Evolutionary conservation across 2,797 vertebrate species (phyloP).

Genomic region (Falco biarmicus): DNA sequence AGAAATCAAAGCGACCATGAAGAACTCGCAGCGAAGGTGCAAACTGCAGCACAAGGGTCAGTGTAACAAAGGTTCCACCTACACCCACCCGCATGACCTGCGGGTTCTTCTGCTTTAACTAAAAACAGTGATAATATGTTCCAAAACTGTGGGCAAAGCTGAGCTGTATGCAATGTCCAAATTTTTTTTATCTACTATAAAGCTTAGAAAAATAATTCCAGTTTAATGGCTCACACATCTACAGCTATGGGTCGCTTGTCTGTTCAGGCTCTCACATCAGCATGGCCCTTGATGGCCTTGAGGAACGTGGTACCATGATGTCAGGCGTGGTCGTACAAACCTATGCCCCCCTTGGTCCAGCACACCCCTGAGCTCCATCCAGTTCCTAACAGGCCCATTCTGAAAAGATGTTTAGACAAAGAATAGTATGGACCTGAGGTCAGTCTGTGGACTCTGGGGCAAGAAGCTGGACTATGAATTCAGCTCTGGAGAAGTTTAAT

Average conservation of each 20-base stretch:
- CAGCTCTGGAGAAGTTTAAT: neutral
- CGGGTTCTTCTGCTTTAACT: neutral
- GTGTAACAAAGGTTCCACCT: neutral
- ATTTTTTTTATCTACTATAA: neutral
- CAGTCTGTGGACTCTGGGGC: neutral
- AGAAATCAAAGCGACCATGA: neutral
- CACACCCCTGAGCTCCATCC: neutral
- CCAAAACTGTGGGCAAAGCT: neutral
- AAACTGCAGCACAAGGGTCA: neutral
- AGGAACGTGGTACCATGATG: fast-evolving
- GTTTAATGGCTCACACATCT: neutral
- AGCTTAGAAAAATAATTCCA: neutral
- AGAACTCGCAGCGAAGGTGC: neutral
- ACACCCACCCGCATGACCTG: fast-evolving
- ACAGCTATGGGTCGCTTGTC: neutral
- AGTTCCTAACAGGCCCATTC: neutral
- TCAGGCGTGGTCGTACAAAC: neutral
- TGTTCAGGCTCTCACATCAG: neutral
- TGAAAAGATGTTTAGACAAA: neutral
- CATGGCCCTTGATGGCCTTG: neutral
- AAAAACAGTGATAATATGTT: neutral
- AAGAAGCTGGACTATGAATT: neutral
- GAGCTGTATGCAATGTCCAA: neutral
- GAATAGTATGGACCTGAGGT: neutral
- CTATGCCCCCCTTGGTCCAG: neutral